Base-by-base conservation (phyloP, 1,140 invertebrate species). In the Argopecten irradians region DNA sequence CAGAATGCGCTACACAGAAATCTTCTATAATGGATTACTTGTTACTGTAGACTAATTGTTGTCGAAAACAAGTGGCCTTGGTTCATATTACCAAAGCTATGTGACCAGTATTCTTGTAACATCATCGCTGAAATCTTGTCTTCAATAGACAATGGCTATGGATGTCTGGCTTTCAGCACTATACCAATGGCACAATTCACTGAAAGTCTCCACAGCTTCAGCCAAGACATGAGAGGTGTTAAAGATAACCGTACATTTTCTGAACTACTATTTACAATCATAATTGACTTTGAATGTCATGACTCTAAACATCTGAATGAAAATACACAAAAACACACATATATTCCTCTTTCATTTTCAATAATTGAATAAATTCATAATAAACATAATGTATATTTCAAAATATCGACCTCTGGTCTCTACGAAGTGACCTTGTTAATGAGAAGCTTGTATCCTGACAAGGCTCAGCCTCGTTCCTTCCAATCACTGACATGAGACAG, bases 401-500 rank as follows among this genome's bases (percentile, higher is more conserved):
- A n/a, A n/a, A n/a, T n/a, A n/a, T n/a, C n/a, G 55, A n/a, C n/a
- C 55, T 0, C 55, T 71, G n/a, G 28, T 28, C 55, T 19, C 22
- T 28, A 71, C 55, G n/a, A 19, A n/a, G 22, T 71, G 55, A 71
- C 55, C 55, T 71, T 71, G 55, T 71, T 71, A 71, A n/a, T 22
- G 55, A 71, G 28, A 71, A 71, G 55, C 55, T 71, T 71, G 55
- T 71, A 71, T 71, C 28, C 55, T 71, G 55, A 71, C 55, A 71
- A 71, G 55, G 22, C 55, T 71, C 22, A 28, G 55, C n/a, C 28
- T n/a, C 55, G 55, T 71, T 28, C 55, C 55, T 71, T 71, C 55
- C 55, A 71, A 71, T 71, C 55, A 71, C 55, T 71, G 55, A 71
- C 55, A 28, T 71, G 55, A 71, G 55, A 71, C 55, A 71, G 55